These are phyloP conservation scores for Operophtera brumata DNA, from an alignment of 2,888 invertebrate genomes.

Conservation along the genomic window DNA sequence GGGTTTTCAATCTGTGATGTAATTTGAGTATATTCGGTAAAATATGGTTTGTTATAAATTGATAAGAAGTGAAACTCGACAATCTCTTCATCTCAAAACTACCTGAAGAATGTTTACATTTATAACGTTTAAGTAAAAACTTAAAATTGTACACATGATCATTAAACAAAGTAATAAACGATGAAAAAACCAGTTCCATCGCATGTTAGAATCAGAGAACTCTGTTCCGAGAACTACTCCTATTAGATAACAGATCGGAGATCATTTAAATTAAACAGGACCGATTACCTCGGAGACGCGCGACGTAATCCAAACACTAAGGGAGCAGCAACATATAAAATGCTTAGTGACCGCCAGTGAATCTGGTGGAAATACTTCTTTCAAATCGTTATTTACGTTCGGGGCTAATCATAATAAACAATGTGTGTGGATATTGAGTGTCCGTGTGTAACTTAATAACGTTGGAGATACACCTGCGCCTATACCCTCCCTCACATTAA, in stretches of 20 bases:
- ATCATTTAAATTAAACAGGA: slow-evolving; percentile 63
- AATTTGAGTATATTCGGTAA: neutral
- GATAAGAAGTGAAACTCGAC: slow-evolving; percentile 12
- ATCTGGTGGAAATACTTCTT: slow-evolving; percentile 33
- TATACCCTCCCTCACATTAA: slow-evolving; percentile 54
- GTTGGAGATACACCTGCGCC: slow-evolving; percentile 64
- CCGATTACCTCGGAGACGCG: slow-evolving; percentile 51
- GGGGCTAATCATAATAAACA: slow-evolving; percentile 56
- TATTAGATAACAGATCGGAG: slow-evolving; percentile 72
- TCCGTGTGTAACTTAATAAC: slow-evolving; percentile 70
- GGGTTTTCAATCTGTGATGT: too few relatives aligned
- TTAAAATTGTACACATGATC: slow-evolving; percentile 55
- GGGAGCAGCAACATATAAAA: slow-evolving; percentile 10
- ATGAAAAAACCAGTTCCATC: slow-evolving; percentile 52
- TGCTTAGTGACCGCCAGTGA: neutral
- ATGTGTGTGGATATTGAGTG: slow-evolving; percentile 55
- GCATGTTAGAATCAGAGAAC: slow-evolving; percentile 56
- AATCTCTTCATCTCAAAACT: slow-evolving; percentile 30
- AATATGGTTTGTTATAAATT: neutral
- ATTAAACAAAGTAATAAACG: slow-evolving; percentile 63
- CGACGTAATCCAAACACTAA: slow-evolving; percentile 36
- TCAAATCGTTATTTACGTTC: slow-evolving; percentile 57
- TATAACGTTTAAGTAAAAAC: slow-evolving; percentile 34
- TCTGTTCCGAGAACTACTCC: slow-evolving; percentile 65
- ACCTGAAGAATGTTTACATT: slow-evolving; percentile 32